phyloP scores from a whole-genome alignment of 2,113 vertebrate genomes.

The Collichthys lucidus region DNA sequence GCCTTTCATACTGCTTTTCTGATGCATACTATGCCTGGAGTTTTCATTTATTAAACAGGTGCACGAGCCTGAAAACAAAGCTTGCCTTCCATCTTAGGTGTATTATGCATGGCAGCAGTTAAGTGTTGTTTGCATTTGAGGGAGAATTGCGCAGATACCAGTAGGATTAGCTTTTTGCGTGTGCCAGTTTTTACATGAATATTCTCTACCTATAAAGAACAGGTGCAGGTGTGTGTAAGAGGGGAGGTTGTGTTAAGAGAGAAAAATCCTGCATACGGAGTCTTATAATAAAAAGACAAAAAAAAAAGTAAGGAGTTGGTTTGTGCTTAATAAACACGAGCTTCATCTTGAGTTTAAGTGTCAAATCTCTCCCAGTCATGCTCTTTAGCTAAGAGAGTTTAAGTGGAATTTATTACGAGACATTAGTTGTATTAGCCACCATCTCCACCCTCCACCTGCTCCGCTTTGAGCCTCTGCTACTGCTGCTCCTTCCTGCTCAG shows the following conservation, averaged over 20 bases:
- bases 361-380: background rate
- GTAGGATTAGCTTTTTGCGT: background rate
- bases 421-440: background rate
- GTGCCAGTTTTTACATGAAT: background rate
- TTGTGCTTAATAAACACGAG: background rate
- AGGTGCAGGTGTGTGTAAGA: background rate
- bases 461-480: slow-evolving; percentile 17
- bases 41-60: slow-evolving; percentile 1
- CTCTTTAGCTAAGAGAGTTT: background rate
- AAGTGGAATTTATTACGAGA: background rate
- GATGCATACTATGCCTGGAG: background rate
- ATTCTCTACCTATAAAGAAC: background rate
- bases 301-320: background rate
- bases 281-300: background rate
- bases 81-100: background rate
- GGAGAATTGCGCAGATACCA: background rate
- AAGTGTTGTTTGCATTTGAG: background rate
- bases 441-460: slow-evolving; percentile 10
- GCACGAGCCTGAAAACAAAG: background rate
- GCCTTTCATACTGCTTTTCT: slow-evolving; percentile 17
- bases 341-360: background rate
- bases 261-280: background rate
- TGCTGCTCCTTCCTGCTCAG: slow-evolving; percentile 14
- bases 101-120: background rate
- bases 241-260: background rate